Base-by-base conservation (phyloP, 2,888 invertebrate genomes). In the Cephalotes varians region DNA sequence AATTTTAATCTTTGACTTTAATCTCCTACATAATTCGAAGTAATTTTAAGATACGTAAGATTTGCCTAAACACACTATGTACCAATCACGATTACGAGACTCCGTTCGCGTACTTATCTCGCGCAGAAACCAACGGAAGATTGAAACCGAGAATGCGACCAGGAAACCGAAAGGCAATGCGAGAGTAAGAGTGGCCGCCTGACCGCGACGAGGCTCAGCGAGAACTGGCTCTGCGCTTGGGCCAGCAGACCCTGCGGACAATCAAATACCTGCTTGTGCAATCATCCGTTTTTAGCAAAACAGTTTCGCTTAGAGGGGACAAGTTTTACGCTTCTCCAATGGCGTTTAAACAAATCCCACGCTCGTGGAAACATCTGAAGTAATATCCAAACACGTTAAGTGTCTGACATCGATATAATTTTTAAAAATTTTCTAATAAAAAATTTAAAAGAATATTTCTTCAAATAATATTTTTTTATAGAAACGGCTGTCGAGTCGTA, bases 251-350 rank as follows among this genome's bases (percentile, higher is more conserved):
- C 40, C 21, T 18, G 9, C 83, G 64, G 87, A 90, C 91, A 90
- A 90, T 91, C 92, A 90, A 86, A 89, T 28, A 21, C 18, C 81
- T 40, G 87, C 91, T 92, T 91, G 91, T 92, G 92, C 91, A 91
- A 92, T 79, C 56, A 34, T 56, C 34, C 49, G 34, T 56, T 56
- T 79, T 25, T 69, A 69, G 56, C 31, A 56, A 79, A 79, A 79
- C 67, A 79, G 25, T 65, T 25, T 31, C 31, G 31, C 25, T 37
- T 69, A 69, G 47, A 58, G 25, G 56, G 69, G 69, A 18, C 0
- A 67, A 79, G 34, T 25, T 44, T 56, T 44, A 31, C 12, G 18
- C 34, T 44, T 56, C 21, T 77, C 18, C 44, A 69, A 44, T 12
- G 44, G 0, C 15, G 2, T 15, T 18, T 56, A 51, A 37, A 76